These are phyloP conservation scores for Poicephalus gulielmi DNA, from an alignment of 2,113 vertebrate species.

Conservation along the genomic window DNA sequence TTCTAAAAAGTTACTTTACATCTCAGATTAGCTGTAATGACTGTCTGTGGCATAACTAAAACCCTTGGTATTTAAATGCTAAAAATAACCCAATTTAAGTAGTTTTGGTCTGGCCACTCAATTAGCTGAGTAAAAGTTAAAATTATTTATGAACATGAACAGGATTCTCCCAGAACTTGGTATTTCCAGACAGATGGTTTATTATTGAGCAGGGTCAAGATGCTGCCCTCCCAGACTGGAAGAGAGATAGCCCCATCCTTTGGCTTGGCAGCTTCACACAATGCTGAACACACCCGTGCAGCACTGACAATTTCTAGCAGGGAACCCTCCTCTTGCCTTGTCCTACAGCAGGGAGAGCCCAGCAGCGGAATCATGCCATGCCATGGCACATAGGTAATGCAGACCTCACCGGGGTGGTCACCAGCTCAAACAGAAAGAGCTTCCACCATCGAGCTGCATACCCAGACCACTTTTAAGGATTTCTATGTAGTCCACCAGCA, in stretches of 20 bases:
- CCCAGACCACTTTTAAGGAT: fast-evolving
- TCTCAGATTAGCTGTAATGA: not conserved
- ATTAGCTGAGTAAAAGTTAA: not conserved
- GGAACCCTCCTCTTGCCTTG: not conserved
- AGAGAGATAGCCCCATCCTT: not conserved
- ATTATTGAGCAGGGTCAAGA: not conserved
- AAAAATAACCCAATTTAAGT: not conserved
- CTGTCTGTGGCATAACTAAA: not conserved
- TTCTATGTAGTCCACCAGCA: not conserved
- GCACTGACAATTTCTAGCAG: not conserved
- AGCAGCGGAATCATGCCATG: fast-evolving
- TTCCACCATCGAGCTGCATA: not conserved
- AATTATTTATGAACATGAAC: not conserved
- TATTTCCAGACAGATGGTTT: slow-evolving; percentile 16
- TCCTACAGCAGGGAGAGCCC: not conserved
- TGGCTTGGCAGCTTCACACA: not conserved
- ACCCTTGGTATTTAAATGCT: not conserved
- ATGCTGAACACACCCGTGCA: fast-evolving
- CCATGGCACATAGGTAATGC: not conserved
- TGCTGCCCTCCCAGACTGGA: not conserved
- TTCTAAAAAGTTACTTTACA: not conserved
- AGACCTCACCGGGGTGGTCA: not conserved
- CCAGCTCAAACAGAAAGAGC: not conserved
- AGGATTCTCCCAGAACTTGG: not conserved
- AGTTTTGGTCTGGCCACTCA: not conserved